These are phyloP conservation scores for Tragelaphus oryx DNA, from an alignment of 2,797 vertebrate genomes.

Conservation along the genomic window DNA sequence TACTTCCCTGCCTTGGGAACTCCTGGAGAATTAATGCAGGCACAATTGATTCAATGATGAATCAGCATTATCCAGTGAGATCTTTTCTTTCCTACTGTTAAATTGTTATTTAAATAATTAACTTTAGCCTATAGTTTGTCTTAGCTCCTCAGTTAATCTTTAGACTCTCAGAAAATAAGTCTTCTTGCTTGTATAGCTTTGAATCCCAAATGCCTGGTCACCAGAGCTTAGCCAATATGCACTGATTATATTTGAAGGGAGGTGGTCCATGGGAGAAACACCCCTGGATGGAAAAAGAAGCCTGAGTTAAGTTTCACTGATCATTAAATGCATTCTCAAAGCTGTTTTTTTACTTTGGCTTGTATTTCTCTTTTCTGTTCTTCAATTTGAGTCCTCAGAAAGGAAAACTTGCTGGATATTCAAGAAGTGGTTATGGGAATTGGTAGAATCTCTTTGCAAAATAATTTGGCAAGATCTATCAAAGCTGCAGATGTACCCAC, in stretches of 20 bases:
- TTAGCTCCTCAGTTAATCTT: constrained; percentile 34
- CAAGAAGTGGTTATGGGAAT: neutral
- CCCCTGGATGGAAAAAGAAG: neutral
- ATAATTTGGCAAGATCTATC: neutral
- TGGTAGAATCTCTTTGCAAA: neutral
- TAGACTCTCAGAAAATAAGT: neutral
- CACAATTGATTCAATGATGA: constrained; percentile 19
- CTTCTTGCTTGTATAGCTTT: neutral
- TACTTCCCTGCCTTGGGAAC: constrained; percentile 38
- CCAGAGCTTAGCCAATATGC: neutral
- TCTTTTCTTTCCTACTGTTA: constrained; percentile 33
- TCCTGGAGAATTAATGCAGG: constrained; percentile 49
- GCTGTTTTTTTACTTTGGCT: neutral
- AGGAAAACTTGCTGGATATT: neutral
- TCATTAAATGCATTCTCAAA: neutral
- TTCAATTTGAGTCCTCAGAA: neutral
- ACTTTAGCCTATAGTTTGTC: constrained; percentile 36
- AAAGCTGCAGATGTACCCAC: neutral
- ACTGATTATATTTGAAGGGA: neutral
- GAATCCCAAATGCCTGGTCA: neutral
- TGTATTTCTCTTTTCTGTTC: constrained; percentile 23
- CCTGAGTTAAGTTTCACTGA: neutral
- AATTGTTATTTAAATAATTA: constrained; percentile 60
- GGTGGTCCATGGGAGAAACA: neutral
- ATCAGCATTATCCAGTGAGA: constrained; percentile 14